phyloP scores from a whole-genome alignment of 2,888 invertebrate species.

The Alcis repandata region DNA sequence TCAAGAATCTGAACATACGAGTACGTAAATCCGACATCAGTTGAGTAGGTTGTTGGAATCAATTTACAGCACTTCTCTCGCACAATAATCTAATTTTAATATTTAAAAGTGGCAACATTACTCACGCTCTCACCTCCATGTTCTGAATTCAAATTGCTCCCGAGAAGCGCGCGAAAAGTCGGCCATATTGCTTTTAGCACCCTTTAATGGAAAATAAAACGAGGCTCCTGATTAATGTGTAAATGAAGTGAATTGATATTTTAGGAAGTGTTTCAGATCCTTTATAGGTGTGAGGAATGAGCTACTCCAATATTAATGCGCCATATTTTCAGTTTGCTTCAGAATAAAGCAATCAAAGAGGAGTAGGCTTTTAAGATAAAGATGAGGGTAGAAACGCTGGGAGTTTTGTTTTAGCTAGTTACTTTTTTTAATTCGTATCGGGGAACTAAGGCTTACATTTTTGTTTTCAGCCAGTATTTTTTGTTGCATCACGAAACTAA shows the following conservation, averaged over 20 bases:
- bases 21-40: constrained; percentile 16
- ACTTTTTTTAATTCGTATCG: not conserved
- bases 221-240: constrained; percentile 74
- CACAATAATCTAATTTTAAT: constrained; percentile 80
- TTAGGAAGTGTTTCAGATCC: constrained; percentile 66
- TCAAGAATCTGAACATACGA: constrained; percentile 1
- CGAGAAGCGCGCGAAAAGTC: constrained; percentile 70
- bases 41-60: constrained; percentile 59
- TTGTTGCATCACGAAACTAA: no score
- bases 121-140: constrained; percentile 71
- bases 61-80: constrained; percentile 70
- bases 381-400: not conserved
- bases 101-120: constrained; percentile 81
- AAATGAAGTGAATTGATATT: constrained; percentile 79
- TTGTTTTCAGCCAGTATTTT: no score
- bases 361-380: not conserved
- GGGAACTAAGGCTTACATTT: no score
- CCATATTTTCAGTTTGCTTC: constrained; percentile 49
- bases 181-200: constrained; percentile 82
- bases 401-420: not conserved
- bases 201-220: constrained; percentile 80
- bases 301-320: constrained; percentile 55
- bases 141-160: constrained; percentile 79
- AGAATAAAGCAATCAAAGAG: constrained; percentile 55
- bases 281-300: constrained; percentile 55